Evolutionary conservation across 2,113 vertebrate genomes (phyloP).

Genomic region (Otis tarda): DNA sequence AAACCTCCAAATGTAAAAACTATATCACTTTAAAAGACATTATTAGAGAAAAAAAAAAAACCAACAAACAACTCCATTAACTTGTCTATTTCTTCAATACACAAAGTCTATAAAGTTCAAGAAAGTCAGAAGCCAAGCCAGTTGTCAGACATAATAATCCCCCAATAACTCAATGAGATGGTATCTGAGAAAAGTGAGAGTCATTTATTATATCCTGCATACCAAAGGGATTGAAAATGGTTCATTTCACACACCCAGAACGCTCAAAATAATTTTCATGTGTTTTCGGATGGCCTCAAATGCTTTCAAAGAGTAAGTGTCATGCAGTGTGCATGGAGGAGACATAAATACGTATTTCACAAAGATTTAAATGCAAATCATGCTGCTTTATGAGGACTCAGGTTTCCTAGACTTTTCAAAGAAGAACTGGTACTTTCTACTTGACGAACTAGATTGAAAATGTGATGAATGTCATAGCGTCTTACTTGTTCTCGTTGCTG

Average conservation of each 20-base stretch:
- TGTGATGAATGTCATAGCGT: not conserved
- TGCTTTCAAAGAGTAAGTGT: not conserved
- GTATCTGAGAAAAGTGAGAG: not conserved
- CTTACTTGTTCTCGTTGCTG: conserved; percentile 99
- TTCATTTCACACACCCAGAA: not conserved
- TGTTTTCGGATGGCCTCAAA: not conserved
- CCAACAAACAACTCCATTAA: not conserved
- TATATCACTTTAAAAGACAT: not conserved
- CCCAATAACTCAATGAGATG: not conserved
- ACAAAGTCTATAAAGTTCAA: not conserved
- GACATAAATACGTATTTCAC: not conserved
- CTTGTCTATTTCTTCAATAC: not conserved
- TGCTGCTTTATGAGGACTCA: not conserved
- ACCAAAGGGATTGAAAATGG: not conserved
- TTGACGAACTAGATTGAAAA: not conserved
- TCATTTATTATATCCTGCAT: not conserved
- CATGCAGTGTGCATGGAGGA: not conserved
- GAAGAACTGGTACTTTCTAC: not conserved
- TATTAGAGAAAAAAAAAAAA: not conserved
- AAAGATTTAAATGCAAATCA: not conserved
- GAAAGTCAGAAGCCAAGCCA: not conserved
- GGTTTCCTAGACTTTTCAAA: not conserved
- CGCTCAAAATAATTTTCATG: not conserved
- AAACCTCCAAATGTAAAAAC: not conserved
- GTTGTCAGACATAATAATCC: not conserved